Conservation (phyloP, 1,140 invertebrate genomes). For the Choristoneura fumiferana region DNA sequence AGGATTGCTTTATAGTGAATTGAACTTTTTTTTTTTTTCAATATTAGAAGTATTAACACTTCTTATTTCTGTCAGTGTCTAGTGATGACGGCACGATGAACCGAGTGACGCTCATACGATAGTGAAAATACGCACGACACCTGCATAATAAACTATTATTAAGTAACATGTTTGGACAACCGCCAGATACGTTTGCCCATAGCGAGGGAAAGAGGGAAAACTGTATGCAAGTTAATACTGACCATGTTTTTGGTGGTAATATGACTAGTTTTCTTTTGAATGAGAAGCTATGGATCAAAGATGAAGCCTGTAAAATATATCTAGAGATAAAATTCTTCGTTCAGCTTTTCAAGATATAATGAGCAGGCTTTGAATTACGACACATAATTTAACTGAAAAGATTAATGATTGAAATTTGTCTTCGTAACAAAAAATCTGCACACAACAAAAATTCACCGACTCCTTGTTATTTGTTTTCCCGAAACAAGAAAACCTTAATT, state of each 20-base stretch:
- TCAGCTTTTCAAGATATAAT: no score
- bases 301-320: no score
- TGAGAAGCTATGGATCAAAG: neutral
- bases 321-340: no score
- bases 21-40: no score
- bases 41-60: neutral
- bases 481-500: neutral
- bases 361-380: no score
- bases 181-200: conserved; percentile 8
- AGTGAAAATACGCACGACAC: conserved; percentile 17
- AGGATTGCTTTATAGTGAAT: no score
- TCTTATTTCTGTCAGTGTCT: neutral
- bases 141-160: conserved; percentile 19
- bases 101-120: neutral
- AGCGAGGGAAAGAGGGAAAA: neutral
- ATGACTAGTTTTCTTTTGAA: neutral
- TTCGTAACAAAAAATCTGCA: neutral
- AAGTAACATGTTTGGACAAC: conserved; percentile 1
- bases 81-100: conserved; percentile 6
- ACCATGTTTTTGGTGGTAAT: no score
- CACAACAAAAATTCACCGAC: neutral
- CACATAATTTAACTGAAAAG: conserved; percentile 3
- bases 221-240: no score
- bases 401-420: neutral
- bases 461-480: neutral